phyloP scores from a whole-genome alignment of 2,113 vertebrate species.

The Antechinus stuartii region DNA sequence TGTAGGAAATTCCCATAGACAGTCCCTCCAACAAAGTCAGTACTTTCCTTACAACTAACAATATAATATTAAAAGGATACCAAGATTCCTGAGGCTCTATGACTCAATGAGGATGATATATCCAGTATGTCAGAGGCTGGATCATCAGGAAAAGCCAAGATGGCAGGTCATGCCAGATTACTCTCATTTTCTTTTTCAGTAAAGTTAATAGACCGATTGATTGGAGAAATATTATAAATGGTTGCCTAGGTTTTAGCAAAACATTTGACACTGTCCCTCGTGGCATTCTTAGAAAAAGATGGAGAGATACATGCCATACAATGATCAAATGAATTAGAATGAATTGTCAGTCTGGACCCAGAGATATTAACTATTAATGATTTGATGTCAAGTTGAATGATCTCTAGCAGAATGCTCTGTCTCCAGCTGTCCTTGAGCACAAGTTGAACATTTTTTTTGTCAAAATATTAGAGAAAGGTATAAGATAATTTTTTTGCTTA shows the following conservation, averaged over 20 bases:
- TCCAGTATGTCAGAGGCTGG: background rate
- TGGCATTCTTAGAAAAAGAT: background rate
- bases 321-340: background rate
- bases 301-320: background rate
- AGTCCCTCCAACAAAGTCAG: background rate
- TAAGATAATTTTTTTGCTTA: background rate
- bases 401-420: background rate
- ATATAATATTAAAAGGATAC: background rate
- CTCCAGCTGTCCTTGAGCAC: background rate
- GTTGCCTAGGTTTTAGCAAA: background rate
- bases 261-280: background rate
- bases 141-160: background rate
- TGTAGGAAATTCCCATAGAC: background rate
- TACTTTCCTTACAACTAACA: background rate
- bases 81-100: background rate
- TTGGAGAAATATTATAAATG: background rate
- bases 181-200: background rate
- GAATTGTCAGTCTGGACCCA: background rate
- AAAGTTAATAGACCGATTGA: background rate
- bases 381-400: background rate
- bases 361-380: background rate
- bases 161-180: background rate
- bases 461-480: background rate
- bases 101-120: background rate
- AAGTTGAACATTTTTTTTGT: background rate